Base-by-base conservation (phyloP, 2,888 invertebrate genomes). In the Mythimna impura region DNA sequence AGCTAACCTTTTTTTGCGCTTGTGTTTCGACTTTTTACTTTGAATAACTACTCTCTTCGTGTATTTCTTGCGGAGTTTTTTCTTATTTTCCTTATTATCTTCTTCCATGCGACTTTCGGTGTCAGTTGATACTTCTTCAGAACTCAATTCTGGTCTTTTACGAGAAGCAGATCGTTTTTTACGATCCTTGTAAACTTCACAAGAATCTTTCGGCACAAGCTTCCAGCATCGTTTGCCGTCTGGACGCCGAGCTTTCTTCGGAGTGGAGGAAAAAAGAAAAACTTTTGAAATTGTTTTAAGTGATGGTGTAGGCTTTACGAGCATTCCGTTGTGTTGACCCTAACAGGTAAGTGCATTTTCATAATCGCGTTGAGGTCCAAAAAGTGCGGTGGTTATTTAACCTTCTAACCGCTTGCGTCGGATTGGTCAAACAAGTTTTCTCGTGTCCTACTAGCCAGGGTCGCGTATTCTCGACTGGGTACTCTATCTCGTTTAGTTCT, bases 201-300 rank as follows among this genome's bases (percentile, higher is more conserved):
- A 90, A 0, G 94, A 94, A 73, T 94, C 94, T 86, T 92, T 94
- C 0, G 94, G 94, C 30, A 93, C 66, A 0, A 94, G 80, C 73
- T 89, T 92, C 93, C 93, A 94, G 1, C 82, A 78, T 5, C 83
- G 82, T 69, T 80, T 87, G 0, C 84, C 79, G 52, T 87, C 82
- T 34, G 87, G 73, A 7, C 80, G 72, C 47, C 82, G 81, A 10
- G 75, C 77, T 85, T 91, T 91, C 93, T 93, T 9, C 58, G 80
- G 6, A 36, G 64, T 20, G n/a, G 58, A 25, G 55, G 1, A 43
- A 60, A 63, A 52, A 52, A 57, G 22, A 34, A 58, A 36, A 58
- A 2, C 9, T 20, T 9, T 20, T 34, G 20, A n/a, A 34, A 34
- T 2, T 10, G 1, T 47, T 47, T 47, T 47, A 47, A 20, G 12